phyloP scores from a whole-genome alignment of 1,140 invertebrate genomes.

The Dreissena polymorpha region DNA sequence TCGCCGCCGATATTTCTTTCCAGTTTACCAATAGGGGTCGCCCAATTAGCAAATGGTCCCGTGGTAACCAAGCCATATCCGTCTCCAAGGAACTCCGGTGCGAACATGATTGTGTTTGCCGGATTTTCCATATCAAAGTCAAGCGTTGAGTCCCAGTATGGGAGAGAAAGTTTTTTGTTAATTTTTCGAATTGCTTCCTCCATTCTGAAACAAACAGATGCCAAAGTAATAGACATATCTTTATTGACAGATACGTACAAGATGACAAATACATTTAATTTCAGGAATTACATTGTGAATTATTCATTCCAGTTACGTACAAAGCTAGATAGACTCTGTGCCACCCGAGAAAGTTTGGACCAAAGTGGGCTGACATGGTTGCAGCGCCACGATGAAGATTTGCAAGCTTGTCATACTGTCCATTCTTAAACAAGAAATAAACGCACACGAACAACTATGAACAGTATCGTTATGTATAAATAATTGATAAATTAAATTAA shows the following conservation, averaged over 20 bases:
- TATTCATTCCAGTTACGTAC: too few relatives aligned
- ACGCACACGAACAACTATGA: too few relatives aligned
- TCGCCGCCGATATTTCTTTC: constrained; percentile 30
- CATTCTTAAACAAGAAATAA: constrained; percentile 28
- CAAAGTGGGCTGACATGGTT: too few relatives aligned
- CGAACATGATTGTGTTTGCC: constrained; percentile 76
- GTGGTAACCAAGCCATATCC: constrained; percentile 75
- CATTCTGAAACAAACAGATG: constrained; percentile 47
- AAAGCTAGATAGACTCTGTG: constrained; percentile 32
- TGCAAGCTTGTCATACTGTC: constrained; percentile 50
- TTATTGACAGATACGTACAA: too few relatives aligned
- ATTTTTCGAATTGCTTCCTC: constrained; percentile 62
- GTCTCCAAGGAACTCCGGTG: constrained; percentile 73
- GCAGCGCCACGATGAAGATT: constrained; percentile 9
- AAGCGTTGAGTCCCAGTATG: constrained; percentile 78
- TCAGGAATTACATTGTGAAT: too few relatives aligned
- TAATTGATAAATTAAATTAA: too few relatives aligned
- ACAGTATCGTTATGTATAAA: too few relatives aligned
- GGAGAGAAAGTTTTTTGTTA: constrained; percentile 68
- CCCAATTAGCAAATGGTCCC: constrained; percentile 75
- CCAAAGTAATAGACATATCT: too few relatives aligned
- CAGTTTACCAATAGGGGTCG: constrained; percentile 33
- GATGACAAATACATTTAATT: too few relatives aligned
- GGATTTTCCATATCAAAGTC: constrained; percentile 72
- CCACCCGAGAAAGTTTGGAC: constrained; percentile 51